Conservation (phyloP, 1,140 invertebrate species). For the Drosophila nebulosa region DNA sequence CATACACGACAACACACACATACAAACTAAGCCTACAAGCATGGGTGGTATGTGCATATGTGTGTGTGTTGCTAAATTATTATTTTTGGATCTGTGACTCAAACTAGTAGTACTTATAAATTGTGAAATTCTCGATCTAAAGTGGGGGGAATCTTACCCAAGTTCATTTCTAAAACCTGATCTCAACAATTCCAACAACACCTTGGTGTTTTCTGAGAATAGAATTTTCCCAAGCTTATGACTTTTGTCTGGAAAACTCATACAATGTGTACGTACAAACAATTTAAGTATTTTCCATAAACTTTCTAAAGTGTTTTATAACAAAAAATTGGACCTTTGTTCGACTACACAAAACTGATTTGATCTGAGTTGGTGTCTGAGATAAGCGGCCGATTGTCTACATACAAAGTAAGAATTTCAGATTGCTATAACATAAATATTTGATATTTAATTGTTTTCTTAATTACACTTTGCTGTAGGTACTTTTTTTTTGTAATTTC, state of each 20-base stretch:
- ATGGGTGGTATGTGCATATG: background rate
- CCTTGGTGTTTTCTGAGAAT: constrained; percentile 29
- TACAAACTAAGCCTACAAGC: background rate
- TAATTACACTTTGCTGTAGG: background rate
- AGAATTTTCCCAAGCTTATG: constrained; percentile 31
- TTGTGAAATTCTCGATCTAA: background rate
- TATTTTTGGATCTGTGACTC: background rate
- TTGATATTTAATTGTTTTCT: background rate
- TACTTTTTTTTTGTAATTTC: constrained; percentile 14
- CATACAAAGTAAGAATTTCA: background rate
- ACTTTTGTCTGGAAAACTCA: constrained; percentile 2
- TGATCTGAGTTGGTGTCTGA: background rate
- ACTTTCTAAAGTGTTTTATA: too few species aligned
- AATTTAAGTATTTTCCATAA: constrained; percentile 22
- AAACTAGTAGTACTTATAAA: background rate
- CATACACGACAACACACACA: background rate
- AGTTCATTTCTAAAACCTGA: constrained; percentile 18
- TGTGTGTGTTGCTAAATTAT: background rate
- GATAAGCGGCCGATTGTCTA: background rate
- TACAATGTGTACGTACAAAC: constrained; percentile 3
- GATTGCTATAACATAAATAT: background rate
- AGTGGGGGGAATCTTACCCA: constrained; percentile 11
- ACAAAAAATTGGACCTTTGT: background rate
- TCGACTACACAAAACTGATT: background rate
- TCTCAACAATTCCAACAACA: constrained; percentile 8